phyloP scores from a whole-genome alignment of 2,888 invertebrate species.

The Pterostichus madidus region DNA sequence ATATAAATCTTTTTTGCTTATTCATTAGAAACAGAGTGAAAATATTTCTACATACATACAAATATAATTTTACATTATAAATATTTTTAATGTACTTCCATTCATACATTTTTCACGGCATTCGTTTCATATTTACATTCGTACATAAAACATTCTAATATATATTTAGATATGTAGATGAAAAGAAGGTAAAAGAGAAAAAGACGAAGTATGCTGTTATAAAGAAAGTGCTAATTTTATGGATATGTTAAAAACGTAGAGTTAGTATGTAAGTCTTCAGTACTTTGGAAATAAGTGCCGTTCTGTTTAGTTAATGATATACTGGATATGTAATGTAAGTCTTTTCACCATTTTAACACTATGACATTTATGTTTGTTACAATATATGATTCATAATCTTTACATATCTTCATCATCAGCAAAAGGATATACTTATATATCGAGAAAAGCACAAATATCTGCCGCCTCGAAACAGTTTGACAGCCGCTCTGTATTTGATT shows the following conservation, averaged over 20 bases:
- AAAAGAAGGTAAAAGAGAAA: conserved; percentile 4
- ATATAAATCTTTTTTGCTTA: conserved; percentile 39
- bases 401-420: conserved; percentile 65
- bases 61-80: conserved; percentile 21
- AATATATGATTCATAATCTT: conserved; percentile 58
- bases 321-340: conserved; percentile 54
- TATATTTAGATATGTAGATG: conserved; percentile 33
- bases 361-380: conserved; percentile 62
- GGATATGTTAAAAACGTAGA: conserved; percentile 34
- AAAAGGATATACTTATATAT: conserved; percentile 64
- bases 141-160: conserved; percentile 18
- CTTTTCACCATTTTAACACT: conserved; percentile 56
- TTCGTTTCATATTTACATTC: conserved; percentile 40
- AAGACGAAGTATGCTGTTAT: conserved; percentile 6
- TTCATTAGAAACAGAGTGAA: conserved; percentile 4
- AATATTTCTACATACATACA: conserved; percentile 18
- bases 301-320: conserved; percentile 16
- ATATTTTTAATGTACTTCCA: conserved; percentile 5
- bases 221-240: not conserved
- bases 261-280: conserved; percentile 8
- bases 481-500: conserved; percentile 41
- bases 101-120: not conserved
- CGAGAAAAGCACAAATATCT: conserved; percentile 66
- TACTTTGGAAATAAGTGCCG: not conserved
- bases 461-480: conserved; percentile 47